These are phyloP conservation scores for Caenorhabditis sp. DNA, from an alignment of 2,888 invertebrate species.

Conservation along the genomic window DNA sequence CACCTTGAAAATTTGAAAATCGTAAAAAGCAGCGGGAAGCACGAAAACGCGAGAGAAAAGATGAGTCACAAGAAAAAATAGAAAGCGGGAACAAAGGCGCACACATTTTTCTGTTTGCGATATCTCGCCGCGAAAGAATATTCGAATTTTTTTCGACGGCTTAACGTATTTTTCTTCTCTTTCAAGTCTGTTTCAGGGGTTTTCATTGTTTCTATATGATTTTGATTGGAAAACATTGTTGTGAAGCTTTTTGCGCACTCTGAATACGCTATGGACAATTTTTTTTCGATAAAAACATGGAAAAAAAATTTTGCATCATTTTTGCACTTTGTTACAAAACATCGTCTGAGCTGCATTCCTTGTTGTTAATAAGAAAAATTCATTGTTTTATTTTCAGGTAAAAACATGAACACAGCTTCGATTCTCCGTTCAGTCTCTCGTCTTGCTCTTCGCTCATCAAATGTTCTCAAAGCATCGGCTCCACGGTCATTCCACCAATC, in stretches of 20 bases:
- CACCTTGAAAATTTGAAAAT: background rate
- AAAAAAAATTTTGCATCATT: conserved; percentile 11
- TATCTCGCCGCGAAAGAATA: conserved; percentile 31
- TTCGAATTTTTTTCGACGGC: conserved; percentile 20
- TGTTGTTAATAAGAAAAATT: too few relatives aligned
- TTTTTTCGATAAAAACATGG: too few relatives aligned
- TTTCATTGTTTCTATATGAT: background rate
- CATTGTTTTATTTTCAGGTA: background rate
- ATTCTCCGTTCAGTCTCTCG: conserved; percentile 30
- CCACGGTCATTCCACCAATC: conserved; percentile 27
- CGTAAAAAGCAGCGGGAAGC: conserved; percentile 1
- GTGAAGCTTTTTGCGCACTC: background rate
- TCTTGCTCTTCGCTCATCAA: conserved; percentile 28
- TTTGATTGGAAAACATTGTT: background rate
- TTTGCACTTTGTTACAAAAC: too few relatives aligned
- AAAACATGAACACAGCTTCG: conserved; percentile 29
- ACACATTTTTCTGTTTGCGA: conserved; percentile 10
- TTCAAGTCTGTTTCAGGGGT: background rate
- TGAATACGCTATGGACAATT: too few relatives aligned
- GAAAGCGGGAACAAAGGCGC: conserved; percentile 30
- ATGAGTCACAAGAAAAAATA: conserved; percentile 12
- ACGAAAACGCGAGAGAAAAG: background rate
- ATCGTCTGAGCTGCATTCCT: too few relatives aligned
- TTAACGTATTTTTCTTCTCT: background rate
- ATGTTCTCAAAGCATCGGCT: conserved; percentile 10